phyloP scores from a whole-genome alignment of 2,113 vertebrate species.

The Hemichromis elongatus region DNA sequence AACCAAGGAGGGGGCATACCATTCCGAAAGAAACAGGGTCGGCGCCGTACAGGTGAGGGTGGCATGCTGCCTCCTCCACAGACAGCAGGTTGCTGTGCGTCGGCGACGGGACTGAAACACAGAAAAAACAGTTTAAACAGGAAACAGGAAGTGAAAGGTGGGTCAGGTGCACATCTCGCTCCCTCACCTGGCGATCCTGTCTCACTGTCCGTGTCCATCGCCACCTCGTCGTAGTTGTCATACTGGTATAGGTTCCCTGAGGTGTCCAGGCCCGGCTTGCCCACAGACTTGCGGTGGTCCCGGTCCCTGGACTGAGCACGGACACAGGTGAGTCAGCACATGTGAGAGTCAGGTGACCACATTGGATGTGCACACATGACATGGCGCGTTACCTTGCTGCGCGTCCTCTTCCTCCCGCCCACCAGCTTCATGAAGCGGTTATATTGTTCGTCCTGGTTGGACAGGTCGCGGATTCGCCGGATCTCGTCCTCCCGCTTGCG shows the following conservation, averaged over 20 bases:
- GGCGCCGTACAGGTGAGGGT: background rate
- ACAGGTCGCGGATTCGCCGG: constrained; percentile 89
- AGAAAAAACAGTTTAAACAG: background rate
- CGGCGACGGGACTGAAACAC: constrained; percentile 59
- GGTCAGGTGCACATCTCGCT: background rate
- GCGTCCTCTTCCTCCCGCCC: constrained; percentile 79
- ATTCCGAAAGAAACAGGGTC: constrained; percentile 30
- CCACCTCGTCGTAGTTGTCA: constrained; percentile 98
- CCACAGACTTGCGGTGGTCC: constrained; percentile 83
- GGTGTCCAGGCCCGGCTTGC: constrained; percentile 80
- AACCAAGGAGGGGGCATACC: constrained; percentile 16
- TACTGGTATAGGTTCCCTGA: constrained; percentile 95
- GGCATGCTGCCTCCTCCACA: background rate
- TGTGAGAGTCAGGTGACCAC: background rate
- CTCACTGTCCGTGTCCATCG: constrained; percentile 99
- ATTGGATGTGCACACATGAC: background rate
- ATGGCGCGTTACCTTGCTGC: constrained; percentile 74
- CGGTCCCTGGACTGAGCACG: constrained; percentile 81
- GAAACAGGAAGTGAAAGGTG: background rate
- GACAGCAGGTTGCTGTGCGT: background rate
- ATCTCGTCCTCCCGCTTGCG: constrained; percentile 95
- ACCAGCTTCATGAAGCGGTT: constrained; percentile 99
- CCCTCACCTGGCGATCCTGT: constrained; percentile 87
- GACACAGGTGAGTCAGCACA: background rate
- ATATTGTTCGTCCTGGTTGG: constrained; percentile 98